Evolutionary conservation across 2,797 vertebrate species (phyloP).

Genomic region (Heterohyrax brucei): DNA sequence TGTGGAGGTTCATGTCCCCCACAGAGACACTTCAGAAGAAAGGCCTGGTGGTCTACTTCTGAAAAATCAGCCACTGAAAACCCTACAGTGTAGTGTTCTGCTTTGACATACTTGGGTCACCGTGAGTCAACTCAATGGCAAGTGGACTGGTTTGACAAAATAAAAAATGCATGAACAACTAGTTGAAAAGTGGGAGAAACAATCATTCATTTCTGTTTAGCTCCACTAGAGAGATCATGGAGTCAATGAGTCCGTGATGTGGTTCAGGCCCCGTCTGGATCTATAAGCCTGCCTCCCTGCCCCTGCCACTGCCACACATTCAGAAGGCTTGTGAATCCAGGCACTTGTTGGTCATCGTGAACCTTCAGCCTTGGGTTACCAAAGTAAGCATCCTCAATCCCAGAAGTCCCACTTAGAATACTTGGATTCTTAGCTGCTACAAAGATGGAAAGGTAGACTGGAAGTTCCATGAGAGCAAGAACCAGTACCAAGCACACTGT

Average conservation of each 20-base stretch:
- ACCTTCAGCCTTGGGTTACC: not conserved
- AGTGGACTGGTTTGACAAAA: not conserved
- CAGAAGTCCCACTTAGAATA: not conserved
- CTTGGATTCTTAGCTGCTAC: not conserved
- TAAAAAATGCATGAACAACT: not conserved
- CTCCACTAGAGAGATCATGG: not conserved
- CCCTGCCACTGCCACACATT: no score
- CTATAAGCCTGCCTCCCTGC: not conserved
- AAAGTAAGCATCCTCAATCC: not conserved
- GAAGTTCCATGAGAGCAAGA: not conserved
- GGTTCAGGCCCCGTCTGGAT: not conserved
- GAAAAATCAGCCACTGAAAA: not conserved
- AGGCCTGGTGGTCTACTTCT: not conserved
- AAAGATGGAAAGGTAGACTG: not conserved
- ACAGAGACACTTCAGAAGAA: not conserved
- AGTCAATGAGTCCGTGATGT: not conserved
- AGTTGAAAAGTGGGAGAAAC: not conserved
- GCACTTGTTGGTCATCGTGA: not conserved
- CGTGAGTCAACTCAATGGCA: not conserved
- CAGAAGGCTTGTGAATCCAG: no score
- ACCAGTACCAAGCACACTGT: not conserved
- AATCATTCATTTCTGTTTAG: not conserved
- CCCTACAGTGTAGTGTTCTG: not conserved
- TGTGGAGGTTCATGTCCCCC: not conserved
- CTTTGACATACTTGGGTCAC: not conserved